A percentile compares a stretch with the other conserved stretches of the same genome.
These are phyloP conservation scores for Felis chaus DNA, from an alignment of 2,113 vertebrate genomes.

Conservation along the genomic window DNA sequence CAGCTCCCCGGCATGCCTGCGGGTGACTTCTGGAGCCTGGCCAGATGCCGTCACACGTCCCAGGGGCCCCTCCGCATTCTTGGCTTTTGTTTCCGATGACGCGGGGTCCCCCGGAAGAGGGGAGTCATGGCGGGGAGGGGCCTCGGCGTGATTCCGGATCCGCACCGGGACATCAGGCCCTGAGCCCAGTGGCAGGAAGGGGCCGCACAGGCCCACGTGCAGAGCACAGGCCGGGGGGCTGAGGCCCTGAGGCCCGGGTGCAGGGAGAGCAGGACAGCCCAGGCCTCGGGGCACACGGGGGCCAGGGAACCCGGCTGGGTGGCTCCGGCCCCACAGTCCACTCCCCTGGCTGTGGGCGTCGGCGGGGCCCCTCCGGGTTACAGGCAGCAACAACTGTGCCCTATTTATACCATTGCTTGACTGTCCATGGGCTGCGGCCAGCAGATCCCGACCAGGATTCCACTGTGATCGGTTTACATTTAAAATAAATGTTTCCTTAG, in stretches of 20 bases:
- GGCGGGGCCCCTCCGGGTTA: constrained; percentile 73
- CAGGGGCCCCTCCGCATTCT: constrained; percentile 56
- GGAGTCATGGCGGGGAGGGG: background rate
- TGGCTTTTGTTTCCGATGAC: constrained; percentile 55
- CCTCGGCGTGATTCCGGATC: background rate
- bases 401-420: constrained; percentile 84
- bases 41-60: constrained; percentile 81
- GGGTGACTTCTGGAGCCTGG: constrained; percentile 83
- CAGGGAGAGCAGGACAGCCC: background rate
- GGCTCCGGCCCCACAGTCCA: background rate
- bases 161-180: background rate
- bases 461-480: constrained; percentile 53
- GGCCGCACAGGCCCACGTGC: fast-evolving
- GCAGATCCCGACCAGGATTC: constrained; percentile 69
- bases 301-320: fast-evolving
- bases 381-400: constrained; percentile 80
- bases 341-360: background rate
- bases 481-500: constrained; percentile 82
- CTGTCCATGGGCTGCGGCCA: constrained; percentile 77
- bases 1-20: constrained; percentile 79
- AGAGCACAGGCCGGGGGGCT: background rate
- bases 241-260: no score
- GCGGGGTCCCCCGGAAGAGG: background rate
- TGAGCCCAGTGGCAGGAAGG: background rate
- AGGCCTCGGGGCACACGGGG: fast-evolving